A percentile compares a stretch with the other conserved stretches of the same genome.
These are phyloP conservation scores for Monomorium pharaonis DNA, from an alignment of 1,140 invertebrate species.

Conservation along the genomic window DNA sequence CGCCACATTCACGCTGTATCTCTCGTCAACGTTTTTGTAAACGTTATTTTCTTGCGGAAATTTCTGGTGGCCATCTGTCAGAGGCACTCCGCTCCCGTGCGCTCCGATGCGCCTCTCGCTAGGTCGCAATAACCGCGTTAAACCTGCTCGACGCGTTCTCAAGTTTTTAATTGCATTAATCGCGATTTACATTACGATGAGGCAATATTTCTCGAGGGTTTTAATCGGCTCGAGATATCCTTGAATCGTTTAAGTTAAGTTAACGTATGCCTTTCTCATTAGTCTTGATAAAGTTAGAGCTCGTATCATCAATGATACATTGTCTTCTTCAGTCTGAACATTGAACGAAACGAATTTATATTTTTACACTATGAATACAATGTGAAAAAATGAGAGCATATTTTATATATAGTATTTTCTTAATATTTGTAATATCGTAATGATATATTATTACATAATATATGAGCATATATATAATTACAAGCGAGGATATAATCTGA, in stretches of 20 bases:
- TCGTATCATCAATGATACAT: background rate
- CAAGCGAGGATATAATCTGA: background rate
- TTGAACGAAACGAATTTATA: conserved; percentile 1
- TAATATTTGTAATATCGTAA: no score
- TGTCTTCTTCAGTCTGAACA: background rate
- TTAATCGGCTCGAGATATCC: conserved; percentile 28
- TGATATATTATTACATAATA: background rate
- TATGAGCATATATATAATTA: background rate
- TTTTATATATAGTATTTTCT: background rate
- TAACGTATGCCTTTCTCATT: background rate
- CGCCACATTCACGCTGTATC: conserved; percentile 33
- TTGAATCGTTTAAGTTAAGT: background rate
- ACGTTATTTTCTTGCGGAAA: conserved; percentile 54
- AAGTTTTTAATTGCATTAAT: conserved; percentile 63
- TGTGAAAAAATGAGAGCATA: background rate
- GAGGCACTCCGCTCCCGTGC: conserved; percentile 45
- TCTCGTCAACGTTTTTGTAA: conserved; percentile 50
- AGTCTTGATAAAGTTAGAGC: background rate
- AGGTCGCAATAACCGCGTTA: conserved; percentile 36
- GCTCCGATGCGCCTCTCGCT: conserved; percentile 43
- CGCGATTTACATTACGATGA: conserved; percentile 54
- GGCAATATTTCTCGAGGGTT: conserved; percentile 40
- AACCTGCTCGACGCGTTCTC: conserved; percentile 66
- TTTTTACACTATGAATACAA: background rate
- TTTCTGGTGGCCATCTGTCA: conserved; percentile 62